Conservation (phyloP, 2,888 invertebrate genomes). For the Trichogramma dendrolimi region DNA sequence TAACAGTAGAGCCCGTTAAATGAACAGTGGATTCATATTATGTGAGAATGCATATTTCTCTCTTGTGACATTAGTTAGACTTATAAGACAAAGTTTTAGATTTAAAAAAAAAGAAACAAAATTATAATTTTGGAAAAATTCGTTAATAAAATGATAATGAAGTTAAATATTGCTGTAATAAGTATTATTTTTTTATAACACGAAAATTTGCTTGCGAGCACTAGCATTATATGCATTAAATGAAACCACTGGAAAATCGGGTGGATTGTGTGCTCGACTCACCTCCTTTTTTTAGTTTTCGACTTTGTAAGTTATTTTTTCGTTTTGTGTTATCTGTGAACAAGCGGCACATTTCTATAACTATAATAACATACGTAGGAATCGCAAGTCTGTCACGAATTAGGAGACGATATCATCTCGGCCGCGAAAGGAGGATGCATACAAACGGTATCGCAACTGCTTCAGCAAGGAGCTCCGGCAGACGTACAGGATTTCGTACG, state of each 20-base stretch:
- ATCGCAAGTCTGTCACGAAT: slow-evolving; percentile 48
- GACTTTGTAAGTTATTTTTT: not conserved
- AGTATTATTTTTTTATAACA: too few species aligned
- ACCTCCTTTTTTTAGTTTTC: slow-evolving; percentile 20
- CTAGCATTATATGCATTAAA: slow-evolving; percentile 18
- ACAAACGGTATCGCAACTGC: slow-evolving; percentile 47
- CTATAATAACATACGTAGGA: slow-evolving; percentile 39
- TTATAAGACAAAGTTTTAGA: slow-evolving; percentile 18
- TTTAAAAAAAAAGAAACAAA: slow-evolving; percentile 15
- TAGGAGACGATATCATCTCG: slow-evolving; percentile 48
- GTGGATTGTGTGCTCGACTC: slow-evolving; percentile 21
- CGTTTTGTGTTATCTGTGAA: not conserved
- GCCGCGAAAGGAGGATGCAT: slow-evolving; percentile 49
- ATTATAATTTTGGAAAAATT: slow-evolving; percentile 7
- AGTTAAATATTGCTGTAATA: too few species aligned
- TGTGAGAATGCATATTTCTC: slow-evolving; percentile 25
- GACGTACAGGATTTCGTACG: slow-evolving; percentile 47
- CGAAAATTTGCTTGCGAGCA: not conserved
- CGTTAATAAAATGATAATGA: slow-evolving; percentile 11
- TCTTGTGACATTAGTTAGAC: slow-evolving; percentile 18
- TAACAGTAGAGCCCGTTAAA: slow-evolving; percentile 28
- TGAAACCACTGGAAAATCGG: slow-evolving; percentile 29
- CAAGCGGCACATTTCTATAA: slow-evolving; percentile 11
- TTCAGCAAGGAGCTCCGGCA: slow-evolving; percentile 48
- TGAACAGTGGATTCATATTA: slow-evolving; percentile 31